Conservation (phyloP, 2,797 vertebrate genomes). For the Acipenser oxyrinchus region DNA sequence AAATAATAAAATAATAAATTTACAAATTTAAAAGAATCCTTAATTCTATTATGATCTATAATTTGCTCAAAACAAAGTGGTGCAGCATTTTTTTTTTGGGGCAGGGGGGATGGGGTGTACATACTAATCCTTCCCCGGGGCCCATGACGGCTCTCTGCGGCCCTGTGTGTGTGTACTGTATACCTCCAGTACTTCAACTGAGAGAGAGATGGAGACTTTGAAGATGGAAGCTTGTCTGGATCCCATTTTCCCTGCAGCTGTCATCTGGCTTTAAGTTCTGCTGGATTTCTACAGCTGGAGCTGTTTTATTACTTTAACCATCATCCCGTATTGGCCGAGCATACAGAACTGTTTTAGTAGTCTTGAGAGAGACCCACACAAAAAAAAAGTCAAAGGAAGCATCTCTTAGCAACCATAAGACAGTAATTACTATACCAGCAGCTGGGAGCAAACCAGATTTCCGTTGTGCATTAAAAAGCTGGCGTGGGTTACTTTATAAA, state of each 20-base stretch:
- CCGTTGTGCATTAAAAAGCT: conserved; percentile 83
- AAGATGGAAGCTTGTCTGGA: conserved; percentile 74
- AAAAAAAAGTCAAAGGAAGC: conserved; percentile 71
- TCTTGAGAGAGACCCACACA: conserved; percentile 35
- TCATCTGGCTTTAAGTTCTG: conserved; percentile 83
- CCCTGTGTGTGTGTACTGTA: too few species aligned
- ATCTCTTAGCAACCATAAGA: conserved; percentile 90
- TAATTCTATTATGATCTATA: too few species aligned
- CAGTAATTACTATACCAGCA: conserved; percentile 89
- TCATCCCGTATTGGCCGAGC: conserved; percentile 67
- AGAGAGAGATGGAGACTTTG: conserved; percentile 43
- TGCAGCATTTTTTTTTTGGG: too few species aligned
- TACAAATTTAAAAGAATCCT: too few species aligned
- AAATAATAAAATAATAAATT: too few species aligned
- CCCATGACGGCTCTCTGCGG: too few species aligned
- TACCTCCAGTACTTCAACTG: neutral
- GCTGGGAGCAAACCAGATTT: conserved; percentile 87
- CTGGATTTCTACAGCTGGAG: conserved; percentile 81
- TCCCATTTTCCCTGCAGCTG: conserved; percentile 79
- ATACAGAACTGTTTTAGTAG: conserved; percentile 62
- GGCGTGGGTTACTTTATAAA: conserved; percentile 79
- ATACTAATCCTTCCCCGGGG: too few species aligned
- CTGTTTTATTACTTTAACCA: conserved; percentile 84
- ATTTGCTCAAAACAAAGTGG: too few species aligned
- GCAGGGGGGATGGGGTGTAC: too few species aligned